Conservation (phyloP, 2,797 vertebrate species). For the Pangasius macronema region DNA sequence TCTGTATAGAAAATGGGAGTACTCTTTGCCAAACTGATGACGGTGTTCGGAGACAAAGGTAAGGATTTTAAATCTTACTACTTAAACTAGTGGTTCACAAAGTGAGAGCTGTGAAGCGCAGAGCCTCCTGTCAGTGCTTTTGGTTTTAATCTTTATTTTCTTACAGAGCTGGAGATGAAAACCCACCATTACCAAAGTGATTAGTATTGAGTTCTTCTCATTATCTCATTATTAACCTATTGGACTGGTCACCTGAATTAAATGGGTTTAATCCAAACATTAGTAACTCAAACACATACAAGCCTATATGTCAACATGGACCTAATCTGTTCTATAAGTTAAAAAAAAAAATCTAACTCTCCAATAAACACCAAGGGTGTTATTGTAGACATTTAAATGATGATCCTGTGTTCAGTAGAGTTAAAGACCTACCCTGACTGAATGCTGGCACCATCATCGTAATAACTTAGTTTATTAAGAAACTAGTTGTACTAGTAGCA, state of each 20-base stretch:
- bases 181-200: neutral
- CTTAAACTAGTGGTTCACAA: neutral
- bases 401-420: neutral
- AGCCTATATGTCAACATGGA: neutral
- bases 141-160: neutral
- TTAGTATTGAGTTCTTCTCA: neutral
- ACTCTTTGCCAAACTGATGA: conserved; percentile 77
- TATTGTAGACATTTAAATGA: neutral
- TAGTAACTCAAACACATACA: neutral
- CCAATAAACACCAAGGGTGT: neutral
- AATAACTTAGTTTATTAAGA: neutral
- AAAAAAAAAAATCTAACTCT: neutral
- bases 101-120: neutral
- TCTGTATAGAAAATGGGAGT: conserved; percentile 69
- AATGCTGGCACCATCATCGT: neutral
- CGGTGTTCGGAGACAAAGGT: conserved; percentile 79
- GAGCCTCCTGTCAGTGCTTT: neutral
- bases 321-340: neutral
- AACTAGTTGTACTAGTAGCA: neutral
- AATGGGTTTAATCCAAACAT: neutral
- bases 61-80: conserved; percentile 30
- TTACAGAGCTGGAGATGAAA: neutral
- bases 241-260: neutral
- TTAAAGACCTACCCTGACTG: neutral
- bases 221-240: neutral